Base-by-base conservation (phyloP, 2,888 invertebrate species). In the Drosophila nigritarsus region DNA sequence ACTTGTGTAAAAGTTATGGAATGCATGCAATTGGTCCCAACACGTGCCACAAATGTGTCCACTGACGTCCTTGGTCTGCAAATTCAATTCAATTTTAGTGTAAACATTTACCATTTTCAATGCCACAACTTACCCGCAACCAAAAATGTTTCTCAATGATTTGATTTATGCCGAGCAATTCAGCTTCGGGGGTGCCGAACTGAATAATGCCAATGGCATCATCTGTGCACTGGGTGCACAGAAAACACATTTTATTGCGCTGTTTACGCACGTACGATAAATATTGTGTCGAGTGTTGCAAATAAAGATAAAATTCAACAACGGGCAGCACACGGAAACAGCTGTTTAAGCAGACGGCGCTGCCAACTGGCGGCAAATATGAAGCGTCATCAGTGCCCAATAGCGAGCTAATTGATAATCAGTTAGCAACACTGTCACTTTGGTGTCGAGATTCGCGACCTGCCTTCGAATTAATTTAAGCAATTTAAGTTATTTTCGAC, bases 141-240 rank as follows among this genome's bases (percentile, higher is more conserved):
- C 91, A 90, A 24, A 90, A 90, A 54, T 90, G 91, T 42, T 86
- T 82, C 48, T 87, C 89, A 50, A 90, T 82, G 7, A 91, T 83
- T 40, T 49, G 45, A 15, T 62, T 75, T n/a, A 83, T 69, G 34
- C 81, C 65, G 18, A 90, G 64, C n/a, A 65, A 42, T 6, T 69
- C 58, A 9, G 91, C 91, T 67, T 89, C 82, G 1, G 59, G 67
- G 15, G 86, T 80, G 18, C 63, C 68, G 53, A 91, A 88, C 6
- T 75, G 68, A 15, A 91, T 87, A 45, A 69, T 84, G 36, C 71
- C 88, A 32, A 55, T 64, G 48, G 75, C 64, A 56, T 76, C 60
- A 45, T 90, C 77, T 15, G 77, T 78, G 40, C 62, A 58, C 62
- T 80, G 66, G 2, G 85, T 79, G 71, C 90, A 90, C 58, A 90